These are phyloP conservation scores for Oryzias celebensis DNA, from an alignment of 2,113 vertebrate species.

Conservation along the genomic window DNA sequence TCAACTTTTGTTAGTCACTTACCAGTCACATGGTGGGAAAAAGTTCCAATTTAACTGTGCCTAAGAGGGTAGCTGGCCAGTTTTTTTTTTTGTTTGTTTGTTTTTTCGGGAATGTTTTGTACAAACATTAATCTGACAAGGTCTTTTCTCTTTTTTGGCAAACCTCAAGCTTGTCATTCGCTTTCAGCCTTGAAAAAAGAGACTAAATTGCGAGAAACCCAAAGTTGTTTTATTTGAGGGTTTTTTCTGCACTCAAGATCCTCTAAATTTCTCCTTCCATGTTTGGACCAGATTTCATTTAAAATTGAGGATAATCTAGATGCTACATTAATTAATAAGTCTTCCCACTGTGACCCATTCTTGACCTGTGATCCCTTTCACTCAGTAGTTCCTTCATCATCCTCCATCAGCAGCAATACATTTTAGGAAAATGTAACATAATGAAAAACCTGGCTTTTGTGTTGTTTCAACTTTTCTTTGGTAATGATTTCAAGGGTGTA, in stretches of 20 bases:
- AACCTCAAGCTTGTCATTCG: conserved; percentile 14
- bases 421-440: conserved; percentile 34
- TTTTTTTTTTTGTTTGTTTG: conserved; percentile 27
- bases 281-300: conserved; percentile 32
- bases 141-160: conserved; percentile 6
- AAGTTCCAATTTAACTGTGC: conserved; percentile 34
- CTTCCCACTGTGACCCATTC: conserved; percentile 21
- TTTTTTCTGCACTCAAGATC: conserved; percentile 7
- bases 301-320: conserved; percentile 54
- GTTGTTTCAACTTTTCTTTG: too few relatives aligned
- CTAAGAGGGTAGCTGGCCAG: neutral
- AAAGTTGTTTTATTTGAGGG: neutral
- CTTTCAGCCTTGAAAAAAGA: conserved; percentile 20
- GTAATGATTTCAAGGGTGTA: too few relatives aligned
- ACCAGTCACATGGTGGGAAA: conserved; percentile 40
- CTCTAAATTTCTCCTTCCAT: conserved; percentile 11
- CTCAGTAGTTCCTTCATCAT: conserved; percentile 13
- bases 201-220: conserved; percentile 14
- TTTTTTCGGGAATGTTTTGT: conserved; percentile 15
- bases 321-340: conserved; percentile 38
- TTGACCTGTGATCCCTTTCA: conserved; percentile 21
- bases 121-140: conserved; percentile 46
- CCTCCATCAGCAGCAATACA: conserved; percentile 24
- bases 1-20: neutral
- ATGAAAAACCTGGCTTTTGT: conserved; percentile 20